Percentiles rank a stretch among this genome's conserved stretches.
phyloP scores from a whole-genome alignment of 2,888 invertebrate genomes.

The Himalopsyche kuldschensis region DNA sequence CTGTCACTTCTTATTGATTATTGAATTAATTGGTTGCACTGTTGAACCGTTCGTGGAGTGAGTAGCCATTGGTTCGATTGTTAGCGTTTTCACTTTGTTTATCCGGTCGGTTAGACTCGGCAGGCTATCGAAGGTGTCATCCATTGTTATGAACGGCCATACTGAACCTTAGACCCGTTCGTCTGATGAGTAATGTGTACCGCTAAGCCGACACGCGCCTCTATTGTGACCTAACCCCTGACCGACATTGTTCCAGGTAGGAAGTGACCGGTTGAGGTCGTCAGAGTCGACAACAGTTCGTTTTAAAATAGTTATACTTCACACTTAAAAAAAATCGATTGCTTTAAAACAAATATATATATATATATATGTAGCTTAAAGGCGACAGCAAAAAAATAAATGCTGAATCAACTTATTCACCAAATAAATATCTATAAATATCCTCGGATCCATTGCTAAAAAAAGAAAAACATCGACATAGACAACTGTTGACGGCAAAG shows the following conservation, averaged over 20 bases:
- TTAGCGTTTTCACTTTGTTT: neutral
- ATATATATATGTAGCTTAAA: too few species aligned
- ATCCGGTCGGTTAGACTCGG: neutral
- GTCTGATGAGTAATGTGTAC: conserved; percentile 10
- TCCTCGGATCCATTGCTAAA: too few species aligned
- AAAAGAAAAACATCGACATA: too few species aligned
- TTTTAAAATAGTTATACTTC: neutral
- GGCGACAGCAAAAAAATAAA: too few species aligned
- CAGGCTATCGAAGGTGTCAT: neutral
- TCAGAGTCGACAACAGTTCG: neutral
- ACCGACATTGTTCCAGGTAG: conserved; percentile 31
- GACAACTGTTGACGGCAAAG: too few species aligned
- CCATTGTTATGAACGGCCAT: neutral
- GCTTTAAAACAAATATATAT: too few species aligned
- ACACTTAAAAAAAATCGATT: too few species aligned
- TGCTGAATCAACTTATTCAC: too few species aligned
- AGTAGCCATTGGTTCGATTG: neutral
- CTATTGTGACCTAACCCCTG: conserved; percentile 25
- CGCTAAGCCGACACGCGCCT: conserved; percentile 5
- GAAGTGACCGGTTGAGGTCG: conserved; percentile 14
- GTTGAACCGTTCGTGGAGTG: neutral
- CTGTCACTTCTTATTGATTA: neutral
- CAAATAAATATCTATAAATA: too few species aligned
- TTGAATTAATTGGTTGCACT: neutral
- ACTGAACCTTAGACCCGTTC: neutral